These are phyloP conservation scores for Cololabis saira DNA, from an alignment of 2,113 vertebrate species.

Conservation along the genomic window DNA sequence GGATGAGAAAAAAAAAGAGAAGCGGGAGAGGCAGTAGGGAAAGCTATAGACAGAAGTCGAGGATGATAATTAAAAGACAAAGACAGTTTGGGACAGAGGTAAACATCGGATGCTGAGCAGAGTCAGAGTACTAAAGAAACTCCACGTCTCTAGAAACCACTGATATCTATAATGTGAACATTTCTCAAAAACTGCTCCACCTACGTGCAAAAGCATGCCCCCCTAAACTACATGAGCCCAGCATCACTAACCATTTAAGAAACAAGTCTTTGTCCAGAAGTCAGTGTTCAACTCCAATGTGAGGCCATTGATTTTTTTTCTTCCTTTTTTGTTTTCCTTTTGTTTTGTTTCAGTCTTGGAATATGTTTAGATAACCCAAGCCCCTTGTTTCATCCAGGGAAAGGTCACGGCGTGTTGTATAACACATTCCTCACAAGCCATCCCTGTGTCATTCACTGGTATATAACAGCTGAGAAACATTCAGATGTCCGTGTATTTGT, in stretches of 20 bases:
- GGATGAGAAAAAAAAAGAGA: slow-evolving; percentile 66
- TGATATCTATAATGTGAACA: background rate
- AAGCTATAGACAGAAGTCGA: slow-evolving; percentile 33
- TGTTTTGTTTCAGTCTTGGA: background rate
- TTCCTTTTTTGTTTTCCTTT: background rate
- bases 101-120: slow-evolving; percentile 25
- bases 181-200: background rate
- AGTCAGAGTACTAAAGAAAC: background rate
- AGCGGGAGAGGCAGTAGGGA: slow-evolving; percentile 32
- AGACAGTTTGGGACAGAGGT: slow-evolving; percentile 23
- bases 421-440: too few relatives aligned
- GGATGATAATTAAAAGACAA: slow-evolving; percentile 51
- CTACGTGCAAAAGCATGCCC: background rate
- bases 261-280: background rate
- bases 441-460: too few relatives aligned
- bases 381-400: too few relatives aligned
- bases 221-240: background rate
- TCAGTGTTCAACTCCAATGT: background rate
- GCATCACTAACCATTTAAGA: background rate
- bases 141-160: background rate
- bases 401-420: too few relatives aligned
- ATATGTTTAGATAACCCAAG: too few relatives aligned
- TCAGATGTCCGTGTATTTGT: background rate
- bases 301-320: background rate
- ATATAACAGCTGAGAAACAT: background rate